phyloP scores from a whole-genome alignment of 2,888 invertebrate genomes.

The Leptura quadrifasciata region DNA sequence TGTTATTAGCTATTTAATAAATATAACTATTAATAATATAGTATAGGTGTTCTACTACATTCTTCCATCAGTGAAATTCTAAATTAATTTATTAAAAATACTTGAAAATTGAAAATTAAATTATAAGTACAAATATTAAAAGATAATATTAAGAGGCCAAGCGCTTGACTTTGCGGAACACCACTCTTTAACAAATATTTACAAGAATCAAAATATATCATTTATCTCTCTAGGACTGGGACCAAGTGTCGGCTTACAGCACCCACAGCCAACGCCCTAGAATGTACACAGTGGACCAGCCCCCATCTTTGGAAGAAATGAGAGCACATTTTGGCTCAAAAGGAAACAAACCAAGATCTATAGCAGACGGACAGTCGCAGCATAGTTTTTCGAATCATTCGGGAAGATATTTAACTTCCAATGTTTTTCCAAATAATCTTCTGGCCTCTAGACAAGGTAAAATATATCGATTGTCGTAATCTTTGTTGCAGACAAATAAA shows the following conservation, averaged over 20 bases:
- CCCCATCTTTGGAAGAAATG: constrained; percentile 83
- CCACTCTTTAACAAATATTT: background rate
- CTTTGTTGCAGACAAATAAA: too few relatives aligned
- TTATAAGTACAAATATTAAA: background rate
- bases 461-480: background rate
- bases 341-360: constrained; percentile 79
- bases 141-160: background rate
- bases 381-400: constrained; percentile 91
- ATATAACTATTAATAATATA: too few relatives aligned
- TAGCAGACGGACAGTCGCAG: constrained; percentile 93
- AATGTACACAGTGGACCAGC: constrained; percentile 84
- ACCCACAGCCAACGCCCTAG: constrained; percentile 91
- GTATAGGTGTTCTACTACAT: background rate
- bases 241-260: constrained; percentile 93
- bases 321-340: constrained; percentile 84
- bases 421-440: constrained; percentile 83
- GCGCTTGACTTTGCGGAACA: background rate
- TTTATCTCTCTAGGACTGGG: constrained; percentile 80
- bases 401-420: constrained; percentile 82
- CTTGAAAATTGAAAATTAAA: too few relatives aligned
- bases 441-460: constrained; percentile 83
- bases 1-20: too few relatives aligned
- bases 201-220: background rate
- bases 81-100: background rate
- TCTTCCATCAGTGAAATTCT: background rate